These are phyloP conservation scores for Trogon melanurus DNA, from an alignment of 2,113 vertebrate genomes.

Conservation along the genomic window DNA sequence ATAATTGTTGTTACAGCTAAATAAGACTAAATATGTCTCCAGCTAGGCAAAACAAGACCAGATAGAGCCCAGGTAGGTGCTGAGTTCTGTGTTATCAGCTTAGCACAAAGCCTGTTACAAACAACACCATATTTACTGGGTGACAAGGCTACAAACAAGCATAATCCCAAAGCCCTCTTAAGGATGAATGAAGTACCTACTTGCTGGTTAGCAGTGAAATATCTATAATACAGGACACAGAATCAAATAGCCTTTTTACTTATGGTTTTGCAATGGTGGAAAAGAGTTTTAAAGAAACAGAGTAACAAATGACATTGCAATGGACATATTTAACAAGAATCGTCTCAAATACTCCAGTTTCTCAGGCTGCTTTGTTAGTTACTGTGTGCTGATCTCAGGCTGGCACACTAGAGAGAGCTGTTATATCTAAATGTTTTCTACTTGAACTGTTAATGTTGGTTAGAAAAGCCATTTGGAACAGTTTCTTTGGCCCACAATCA, in stretches of 20 bases:
- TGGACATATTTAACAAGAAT: background rate
- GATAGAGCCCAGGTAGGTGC: background rate
- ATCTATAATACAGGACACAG: background rate
- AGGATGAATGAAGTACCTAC: background rate
- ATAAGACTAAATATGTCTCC: background rate
- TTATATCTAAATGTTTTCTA: background rate
- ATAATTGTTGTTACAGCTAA: background rate
- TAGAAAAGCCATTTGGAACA: slow-evolving; percentile 28
- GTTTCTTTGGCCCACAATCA: slow-evolving; percentile 49
- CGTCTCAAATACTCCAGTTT: background rate
- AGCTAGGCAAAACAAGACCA: background rate
- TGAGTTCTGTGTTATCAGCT: background rate
- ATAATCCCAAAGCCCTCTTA: background rate
- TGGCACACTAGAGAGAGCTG: background rate
- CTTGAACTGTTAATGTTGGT: background rate
- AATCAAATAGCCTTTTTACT: background rate
- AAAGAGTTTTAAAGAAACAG: background rate
- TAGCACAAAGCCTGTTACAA: background rate
- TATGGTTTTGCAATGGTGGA: background rate
- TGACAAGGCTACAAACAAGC: background rate
- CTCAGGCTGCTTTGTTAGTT: background rate
- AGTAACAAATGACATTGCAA: background rate
- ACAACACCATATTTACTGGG: accelerated
- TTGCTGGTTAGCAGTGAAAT: background rate
- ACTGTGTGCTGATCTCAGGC: background rate